These are phyloP conservation scores for Sisor rabdophorus DNA, from an alignment of 2,113 vertebrate genomes.

Conservation along the genomic window DNA sequence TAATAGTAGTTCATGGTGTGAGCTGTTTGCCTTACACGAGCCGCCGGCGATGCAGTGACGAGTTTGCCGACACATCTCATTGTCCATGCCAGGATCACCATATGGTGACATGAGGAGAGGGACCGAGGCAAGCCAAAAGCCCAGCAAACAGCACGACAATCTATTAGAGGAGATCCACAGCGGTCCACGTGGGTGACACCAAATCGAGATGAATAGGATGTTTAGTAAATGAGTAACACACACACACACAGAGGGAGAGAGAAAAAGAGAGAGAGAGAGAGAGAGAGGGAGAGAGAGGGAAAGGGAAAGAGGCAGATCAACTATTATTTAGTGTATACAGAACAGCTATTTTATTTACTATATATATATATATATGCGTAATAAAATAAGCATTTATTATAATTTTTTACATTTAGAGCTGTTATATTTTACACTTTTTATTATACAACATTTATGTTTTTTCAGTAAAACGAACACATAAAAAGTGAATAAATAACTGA, in stretches of 20 bases:
- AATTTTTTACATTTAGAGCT: not conserved
- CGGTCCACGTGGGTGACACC: slow-evolving; percentile 56
- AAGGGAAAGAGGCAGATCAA: not conserved
- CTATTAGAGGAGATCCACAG: slow-evolving; percentile 67
- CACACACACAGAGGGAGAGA: slow-evolving; percentile 1
- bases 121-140: slow-evolving; percentile 56
- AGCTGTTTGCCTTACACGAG: slow-evolving; percentile 46
- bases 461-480: not conserved
- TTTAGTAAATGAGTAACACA: slow-evolving; percentile 49
- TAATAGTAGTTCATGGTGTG: slow-evolving; percentile 52
- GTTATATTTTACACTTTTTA: not conserved
- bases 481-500: not conserved
- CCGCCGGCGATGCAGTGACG: slow-evolving; percentile 38
- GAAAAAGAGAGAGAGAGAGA: not conserved
- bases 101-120: slow-evolving; percentile 75
- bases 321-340: not conserved
- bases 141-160: slow-evolving; percentile 70
- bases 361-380: not conserved
- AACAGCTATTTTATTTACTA: not conserved
- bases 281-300: not conserved
- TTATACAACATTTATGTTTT: not conserved
- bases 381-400: too few relatives aligned
- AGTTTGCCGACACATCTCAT: slow-evolving; percentile 38
- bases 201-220: slow-evolving; percentile 48
- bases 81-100: slow-evolving; percentile 68